Conservation (phyloP, 1,140 invertebrate species). For the Harpegnathos saltator region DNA sequence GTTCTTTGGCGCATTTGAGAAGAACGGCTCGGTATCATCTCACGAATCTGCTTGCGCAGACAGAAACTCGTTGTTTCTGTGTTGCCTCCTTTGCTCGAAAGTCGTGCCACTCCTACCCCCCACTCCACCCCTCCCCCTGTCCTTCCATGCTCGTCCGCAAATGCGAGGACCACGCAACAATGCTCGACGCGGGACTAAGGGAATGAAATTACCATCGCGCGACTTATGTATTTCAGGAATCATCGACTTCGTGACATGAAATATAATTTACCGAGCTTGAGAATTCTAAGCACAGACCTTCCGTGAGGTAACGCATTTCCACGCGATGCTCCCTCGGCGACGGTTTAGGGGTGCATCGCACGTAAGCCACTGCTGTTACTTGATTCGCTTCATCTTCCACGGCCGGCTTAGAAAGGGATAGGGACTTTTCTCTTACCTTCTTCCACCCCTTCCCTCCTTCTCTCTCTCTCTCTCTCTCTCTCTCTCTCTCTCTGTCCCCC, state of each 20-base stretch:
- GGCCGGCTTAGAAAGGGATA: constrained; percentile 52
- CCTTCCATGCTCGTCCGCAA: not conserved
- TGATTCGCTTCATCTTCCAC: constrained; percentile 75
- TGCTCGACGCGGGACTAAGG: constrained; percentile 23
- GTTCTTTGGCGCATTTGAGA: no score
- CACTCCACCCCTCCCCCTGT: not conserved
- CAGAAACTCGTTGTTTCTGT: no score
- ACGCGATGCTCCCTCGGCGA: constrained; percentile 64
- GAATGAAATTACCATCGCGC: constrained; percentile 59
- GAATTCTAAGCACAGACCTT: constrained; percentile 73
- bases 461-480: not conserved
- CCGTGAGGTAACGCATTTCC: constrained; percentile 70
- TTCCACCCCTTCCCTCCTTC: not conserved
- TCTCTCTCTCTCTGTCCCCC: no score
- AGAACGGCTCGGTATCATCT: no score
- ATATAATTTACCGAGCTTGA: constrained; percentile 69
- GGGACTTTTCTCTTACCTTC: constrained; percentile 54
- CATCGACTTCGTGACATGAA: constrained; percentile 68
- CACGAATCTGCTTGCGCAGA: no score
- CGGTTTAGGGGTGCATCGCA: constrained; percentile 72
- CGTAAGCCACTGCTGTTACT: constrained; percentile 72
- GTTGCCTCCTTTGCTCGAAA: no score
- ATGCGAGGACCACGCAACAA: not conserved
- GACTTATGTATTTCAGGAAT: constrained; percentile 69
- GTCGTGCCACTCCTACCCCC: no score